Conservation (phyloP, 2,113 vertebrate genomes). For the Callorhinus ursinus region DNA sequence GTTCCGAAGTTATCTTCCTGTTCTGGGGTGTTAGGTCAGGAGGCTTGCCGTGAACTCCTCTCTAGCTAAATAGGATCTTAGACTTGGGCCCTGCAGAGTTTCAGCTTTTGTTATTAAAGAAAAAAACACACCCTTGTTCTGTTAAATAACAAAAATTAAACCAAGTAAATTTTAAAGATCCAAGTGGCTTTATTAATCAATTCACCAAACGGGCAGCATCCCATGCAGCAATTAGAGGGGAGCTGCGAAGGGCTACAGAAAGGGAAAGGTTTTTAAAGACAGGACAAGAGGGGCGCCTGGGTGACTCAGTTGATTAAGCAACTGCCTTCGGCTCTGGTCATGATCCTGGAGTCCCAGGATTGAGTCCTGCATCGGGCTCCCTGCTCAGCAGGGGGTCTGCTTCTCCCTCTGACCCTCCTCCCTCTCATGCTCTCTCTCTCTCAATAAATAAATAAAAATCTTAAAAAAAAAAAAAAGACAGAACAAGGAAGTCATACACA, state of each 20-base stretch:
- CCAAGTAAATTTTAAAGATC: background rate
- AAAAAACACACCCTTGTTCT: background rate
- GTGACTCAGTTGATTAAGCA: no score
- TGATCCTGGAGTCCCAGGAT: no score
- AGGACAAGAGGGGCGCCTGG: background rate
- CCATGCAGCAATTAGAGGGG: background rate
- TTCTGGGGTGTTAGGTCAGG: background rate
- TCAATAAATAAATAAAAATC: no score
- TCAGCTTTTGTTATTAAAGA: background rate
- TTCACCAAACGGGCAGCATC: background rate
- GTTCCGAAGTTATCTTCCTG: background rate
- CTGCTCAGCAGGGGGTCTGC: no score
- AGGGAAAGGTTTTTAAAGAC: background rate
- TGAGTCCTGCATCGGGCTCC: no score
- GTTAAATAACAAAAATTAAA: background rate
- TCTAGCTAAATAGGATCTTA: background rate
- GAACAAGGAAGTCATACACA: background rate
- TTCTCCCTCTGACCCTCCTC: no score
- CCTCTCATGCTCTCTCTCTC: no score
- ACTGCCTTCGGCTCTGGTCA: no score
- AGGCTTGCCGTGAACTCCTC: background rate
- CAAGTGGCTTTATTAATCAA: background rate
- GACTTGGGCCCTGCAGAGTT: background rate
- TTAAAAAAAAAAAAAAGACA: background rate
- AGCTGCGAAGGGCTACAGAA: background rate